phyloP scores from a whole-genome alignment of 2,888 invertebrate genomes.

The Abscondita cerata region DNA sequence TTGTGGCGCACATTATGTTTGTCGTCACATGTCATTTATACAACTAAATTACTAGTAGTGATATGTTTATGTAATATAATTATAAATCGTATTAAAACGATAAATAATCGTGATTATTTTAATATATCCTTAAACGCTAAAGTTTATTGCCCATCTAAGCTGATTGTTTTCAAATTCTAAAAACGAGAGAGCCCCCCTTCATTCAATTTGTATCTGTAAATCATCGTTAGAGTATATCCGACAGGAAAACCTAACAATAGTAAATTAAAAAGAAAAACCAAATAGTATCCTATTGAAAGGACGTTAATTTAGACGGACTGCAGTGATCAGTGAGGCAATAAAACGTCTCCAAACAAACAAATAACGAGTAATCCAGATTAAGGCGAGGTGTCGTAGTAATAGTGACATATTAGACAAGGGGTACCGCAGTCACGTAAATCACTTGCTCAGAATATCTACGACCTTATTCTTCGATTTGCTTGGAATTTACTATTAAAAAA shows the following conservation, averaged over 20 bases:
- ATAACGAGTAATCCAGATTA: slow-evolving; percentile 47
- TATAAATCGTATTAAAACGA: no score
- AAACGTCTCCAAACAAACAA: slow-evolving; percentile 44
- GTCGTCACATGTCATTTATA: no score
- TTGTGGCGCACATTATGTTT: no score
- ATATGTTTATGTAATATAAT: no score
- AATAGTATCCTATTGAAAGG: slow-evolving; percentile 31
- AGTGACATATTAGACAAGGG: slow-evolving; percentile 48
- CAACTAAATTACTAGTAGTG: no score
- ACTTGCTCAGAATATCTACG: slow-evolving; percentile 32
- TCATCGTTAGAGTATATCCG: slow-evolving; percentile 22
- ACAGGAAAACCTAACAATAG: slow-evolving; percentile 19
- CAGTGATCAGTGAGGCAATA: slow-evolving; percentile 41
- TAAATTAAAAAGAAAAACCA: slow-evolving; percentile 27
- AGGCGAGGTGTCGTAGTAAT: slow-evolving; percentile 49
- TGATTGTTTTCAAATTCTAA: no score
- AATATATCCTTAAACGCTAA: no score
- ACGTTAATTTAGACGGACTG: slow-evolving; percentile 42
- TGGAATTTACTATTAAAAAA: slow-evolving; percentile 14
- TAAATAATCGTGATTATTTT: no score
- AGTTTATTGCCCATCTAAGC: no score
- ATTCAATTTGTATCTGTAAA: slow-evolving; percentile 14
- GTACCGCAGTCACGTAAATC: slow-evolving; percentile 41
- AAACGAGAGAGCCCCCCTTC: background rate
- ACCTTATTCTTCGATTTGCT: slow-evolving; percentile 25